Evolutionary conservation across 2,888 invertebrate genomes (phyloP), one percentile per base, ranked within the genome.

Genomic region (Elmis aenea): DNA sequence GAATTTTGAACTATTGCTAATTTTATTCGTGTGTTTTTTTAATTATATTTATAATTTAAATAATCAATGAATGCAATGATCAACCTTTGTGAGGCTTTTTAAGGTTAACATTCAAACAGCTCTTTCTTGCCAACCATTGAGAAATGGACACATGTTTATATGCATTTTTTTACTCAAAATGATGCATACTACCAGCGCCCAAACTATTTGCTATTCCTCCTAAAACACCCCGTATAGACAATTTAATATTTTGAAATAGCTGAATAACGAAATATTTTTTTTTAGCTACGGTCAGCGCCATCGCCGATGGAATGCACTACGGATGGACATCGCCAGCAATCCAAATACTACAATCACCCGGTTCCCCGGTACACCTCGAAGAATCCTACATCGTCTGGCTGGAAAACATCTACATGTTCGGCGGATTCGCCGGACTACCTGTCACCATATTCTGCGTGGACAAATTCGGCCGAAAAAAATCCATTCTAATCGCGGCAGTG

Each of bases 281-380:
- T 60, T 15, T 44, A 67, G 67, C 57, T 13, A 67, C 62, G 8
- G 39, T 65, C 11, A 59, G 60, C 33, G 65, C 64, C 2, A 58
- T 66, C 18, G 63, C 64, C 2, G 66, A 67, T 55, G 67, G 67
- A 6, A 66, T 67, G 60, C 64, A 66, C 45, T 68, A 68, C 28
- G 67, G 66, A 9, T 67, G 67, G 66, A 58, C 64, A 4, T 58
- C 66, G 2, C 65, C 66, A 6, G 54, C 61, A 13, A 56, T 66
- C 9, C 66, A 64, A 4, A 52, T 64, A 9, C 53, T 67, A 2
- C 37, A 59, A 31, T 43, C 50, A 5, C 46, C 45, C 8, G 48
- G 57, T 13, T 51, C 54, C 3, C 64, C 65, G 9, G 57, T 65
- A 2, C 30, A 38, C 34, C 62, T 64, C 22, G 13, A 24, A 10